Percentiles rank a stretch among this genome's conserved stretches.
Evolutionary conservation across 2,113 vertebrate genomes (phyloP).

Genomic region (Bufo bufo): DNA sequence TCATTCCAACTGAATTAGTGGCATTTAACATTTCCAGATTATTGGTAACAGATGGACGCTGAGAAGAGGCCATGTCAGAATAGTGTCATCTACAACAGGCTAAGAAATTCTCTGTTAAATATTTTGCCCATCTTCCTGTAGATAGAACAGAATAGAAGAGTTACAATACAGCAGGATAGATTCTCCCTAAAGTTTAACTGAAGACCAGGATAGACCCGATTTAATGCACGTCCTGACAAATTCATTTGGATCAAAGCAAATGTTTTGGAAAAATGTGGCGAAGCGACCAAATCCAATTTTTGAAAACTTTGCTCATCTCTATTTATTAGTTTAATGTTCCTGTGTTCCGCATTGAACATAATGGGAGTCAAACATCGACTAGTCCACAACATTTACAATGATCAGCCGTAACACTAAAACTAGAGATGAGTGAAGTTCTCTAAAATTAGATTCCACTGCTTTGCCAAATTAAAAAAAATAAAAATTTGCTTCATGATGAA

Average conservation of each 20-base stretch:
- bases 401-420: too few relatives aligned
- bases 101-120: neutral
- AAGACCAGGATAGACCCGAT: too few relatives aligned
- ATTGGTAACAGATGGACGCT: constrained; percentile 46
- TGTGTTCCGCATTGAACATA: neutral
- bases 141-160: neutral
- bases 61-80: constrained; percentile 28
- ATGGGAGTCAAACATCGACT: neutral
- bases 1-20: constrained; percentile 50
- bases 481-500: too few relatives aligned
- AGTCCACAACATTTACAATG: neutral
- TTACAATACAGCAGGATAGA: too few relatives aligned
- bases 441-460: too few relatives aligned
- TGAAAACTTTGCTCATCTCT: neutral
- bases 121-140: neutral
- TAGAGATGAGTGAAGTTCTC: too few relatives aligned
- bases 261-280: too few relatives aligned
- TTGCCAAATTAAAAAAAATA: too few relatives aligned
- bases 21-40: constrained; percentile 56
- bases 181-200: too few relatives aligned
- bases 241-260: too few relatives aligned
- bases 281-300: too few relatives aligned
- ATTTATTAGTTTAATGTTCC: neutral
- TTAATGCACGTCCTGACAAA: too few relatives aligned
- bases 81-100: neutral